phyloP scores from a whole-genome alignment of 2,113 vertebrate species.

The Neodontobutis hainanensis region DNA sequence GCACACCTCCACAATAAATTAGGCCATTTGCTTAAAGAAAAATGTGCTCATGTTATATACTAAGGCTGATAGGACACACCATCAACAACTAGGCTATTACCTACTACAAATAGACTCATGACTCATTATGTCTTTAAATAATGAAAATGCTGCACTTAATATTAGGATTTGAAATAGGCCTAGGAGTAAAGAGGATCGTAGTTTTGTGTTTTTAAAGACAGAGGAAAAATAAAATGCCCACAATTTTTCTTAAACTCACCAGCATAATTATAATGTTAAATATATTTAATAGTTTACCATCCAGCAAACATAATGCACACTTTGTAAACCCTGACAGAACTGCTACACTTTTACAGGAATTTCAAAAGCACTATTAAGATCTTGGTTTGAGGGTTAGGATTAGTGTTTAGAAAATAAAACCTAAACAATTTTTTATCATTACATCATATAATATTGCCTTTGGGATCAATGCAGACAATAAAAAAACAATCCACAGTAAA shows the following conservation, averaged over 20 bases:
- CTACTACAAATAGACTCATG: background rate
- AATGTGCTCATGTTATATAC: slow-evolving; percentile 35
- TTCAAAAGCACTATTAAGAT: background rate
- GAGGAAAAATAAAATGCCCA: no score
- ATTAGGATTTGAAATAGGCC: no score
- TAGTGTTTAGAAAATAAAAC: slow-evolving; percentile 18
- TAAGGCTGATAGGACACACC: no score
- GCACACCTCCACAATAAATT: slow-evolving; percentile 38
- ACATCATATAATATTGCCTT: slow-evolving; percentile 34
- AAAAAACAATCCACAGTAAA: slow-evolving; percentile 38
- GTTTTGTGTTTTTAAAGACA: no score
- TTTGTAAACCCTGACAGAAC: background rate
- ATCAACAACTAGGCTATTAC: no score
- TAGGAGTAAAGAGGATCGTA: no score
- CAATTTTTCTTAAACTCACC: no score
- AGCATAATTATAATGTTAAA: no score
- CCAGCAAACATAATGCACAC: background rate
- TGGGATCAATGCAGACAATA: slow-evolving; percentile 35
- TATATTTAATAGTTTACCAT: no score
- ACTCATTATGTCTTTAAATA: background rate
- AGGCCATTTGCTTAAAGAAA: slow-evolving; percentile 31
- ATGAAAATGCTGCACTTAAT: background rate
- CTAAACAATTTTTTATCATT: slow-evolving; percentile 9
- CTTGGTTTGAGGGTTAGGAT: background rate
- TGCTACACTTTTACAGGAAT: background rate